Percentiles rank a stretch among this genome's conserved stretches.
Conservation (phyloP, 53 echinoderm and acorn worm species). For the Paracentrotus lividus region DNA sequence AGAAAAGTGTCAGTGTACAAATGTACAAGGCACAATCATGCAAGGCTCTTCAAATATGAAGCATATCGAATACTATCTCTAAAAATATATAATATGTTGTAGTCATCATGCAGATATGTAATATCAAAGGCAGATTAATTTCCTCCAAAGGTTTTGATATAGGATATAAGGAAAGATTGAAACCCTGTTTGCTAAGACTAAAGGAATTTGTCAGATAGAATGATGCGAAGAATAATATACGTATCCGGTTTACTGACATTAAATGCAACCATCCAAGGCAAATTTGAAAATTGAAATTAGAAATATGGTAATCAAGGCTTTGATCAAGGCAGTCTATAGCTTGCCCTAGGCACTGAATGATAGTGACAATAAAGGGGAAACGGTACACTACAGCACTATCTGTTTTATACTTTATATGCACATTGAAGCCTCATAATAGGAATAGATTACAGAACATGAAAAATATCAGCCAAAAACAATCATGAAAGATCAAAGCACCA, state of each 20-base stretch:
- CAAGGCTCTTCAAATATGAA: conserved; percentile 2
- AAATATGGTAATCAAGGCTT: not conserved
- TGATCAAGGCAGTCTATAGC: not conserved
- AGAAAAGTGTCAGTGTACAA: not conserved
- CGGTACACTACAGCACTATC: not conserved
- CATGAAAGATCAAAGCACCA: not conserved
- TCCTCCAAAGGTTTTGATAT: not conserved
- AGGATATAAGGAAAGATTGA: not conserved
- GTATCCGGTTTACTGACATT: not conserved
- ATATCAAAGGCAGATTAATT: not conserved
- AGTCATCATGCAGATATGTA: not conserved
- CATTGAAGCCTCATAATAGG: not conserved
- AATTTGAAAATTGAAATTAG: not conserved
- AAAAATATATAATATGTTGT: not conserved
- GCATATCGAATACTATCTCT: too few species aligned
- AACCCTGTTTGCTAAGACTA: too few species aligned
- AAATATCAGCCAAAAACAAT: not conserved
- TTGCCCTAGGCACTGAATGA: conserved; percentile 1
- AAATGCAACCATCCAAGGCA: not conserved
- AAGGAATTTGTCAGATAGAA: too few species aligned
- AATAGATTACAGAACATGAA: not conserved
- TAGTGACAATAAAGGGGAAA: not conserved
- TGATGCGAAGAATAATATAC: too few species aligned
- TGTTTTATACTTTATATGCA: not conserved
- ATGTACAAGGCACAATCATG: not conserved